A percentile compares a stretch with the other conserved stretches of the same genome.
Conservation (phyloP, 2,888 invertebrate species). For the Blastobasis adustella region DNA sequence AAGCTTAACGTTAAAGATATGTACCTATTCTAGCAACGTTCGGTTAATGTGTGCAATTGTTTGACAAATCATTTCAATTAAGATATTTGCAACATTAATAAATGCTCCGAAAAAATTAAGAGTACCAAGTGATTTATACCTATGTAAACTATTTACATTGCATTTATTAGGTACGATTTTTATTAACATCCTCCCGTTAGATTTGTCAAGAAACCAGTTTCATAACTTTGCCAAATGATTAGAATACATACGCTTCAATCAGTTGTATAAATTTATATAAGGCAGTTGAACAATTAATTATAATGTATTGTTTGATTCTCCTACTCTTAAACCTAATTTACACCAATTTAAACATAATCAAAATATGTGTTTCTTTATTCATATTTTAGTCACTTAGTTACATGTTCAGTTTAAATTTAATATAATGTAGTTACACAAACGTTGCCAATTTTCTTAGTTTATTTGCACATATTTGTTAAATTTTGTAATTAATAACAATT, state of each 20-base stretch:
- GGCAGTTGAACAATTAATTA: conserved; percentile 18
- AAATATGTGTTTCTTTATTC: conserved; percentile 59
- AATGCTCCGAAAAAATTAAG: too few relatives aligned
- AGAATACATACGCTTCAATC: conserved; percentile 32
- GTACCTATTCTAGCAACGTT: too few relatives aligned
- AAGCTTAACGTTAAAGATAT: too few relatives aligned
- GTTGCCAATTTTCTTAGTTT: conserved; percentile 72
- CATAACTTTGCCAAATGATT: conserved; percentile 11
- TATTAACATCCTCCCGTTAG: not conserved
- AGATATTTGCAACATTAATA: too few relatives aligned
- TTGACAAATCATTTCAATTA: too few relatives aligned
- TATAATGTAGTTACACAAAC: conserved; percentile 55
- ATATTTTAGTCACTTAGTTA: conserved; percentile 67
- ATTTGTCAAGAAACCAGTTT: conserved; percentile 22
- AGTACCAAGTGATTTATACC: too few relatives aligned
- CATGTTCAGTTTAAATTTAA: conserved; percentile 64
- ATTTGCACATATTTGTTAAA: conserved; percentile 72
- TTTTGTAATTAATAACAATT: conserved; percentile 67
- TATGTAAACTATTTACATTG: too few relatives aligned
- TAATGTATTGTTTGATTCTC: conserved; percentile 33
- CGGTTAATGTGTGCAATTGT: too few relatives aligned
- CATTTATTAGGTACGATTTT: too few relatives aligned
- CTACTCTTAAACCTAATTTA: conserved; percentile 7
- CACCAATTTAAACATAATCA: conserved; percentile 22
- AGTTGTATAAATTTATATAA: conserved; percentile 46